Evolutionary conservation across 2,113 vertebrate species (phyloP), one percentile per base, ranked within the genome.

Genomic region (Sclerurus mexicanus): DNA sequence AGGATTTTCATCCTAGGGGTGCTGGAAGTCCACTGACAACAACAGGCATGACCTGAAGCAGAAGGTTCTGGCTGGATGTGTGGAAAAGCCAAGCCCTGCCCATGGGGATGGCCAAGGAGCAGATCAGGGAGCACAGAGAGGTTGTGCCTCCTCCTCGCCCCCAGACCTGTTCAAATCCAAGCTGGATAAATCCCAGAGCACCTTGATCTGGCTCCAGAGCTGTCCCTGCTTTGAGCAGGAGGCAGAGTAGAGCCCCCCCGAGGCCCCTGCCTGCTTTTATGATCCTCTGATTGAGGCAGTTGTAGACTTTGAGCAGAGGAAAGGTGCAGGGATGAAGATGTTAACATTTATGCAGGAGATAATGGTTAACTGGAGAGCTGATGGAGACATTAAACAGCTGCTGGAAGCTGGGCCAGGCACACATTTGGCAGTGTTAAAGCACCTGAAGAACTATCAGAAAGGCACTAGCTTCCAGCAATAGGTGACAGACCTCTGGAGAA

Each of bases 11-110:
- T 35, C 63, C 77, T 62, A 0, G 0, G 55, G 64, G 5, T n/a
- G 28, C 53, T 72, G 78, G 0, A 25, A 85, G 49, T 10, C 16
- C 31, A 20, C 47, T 0, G 19, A 13, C 1, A 14, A 9, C 18
- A 63, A 9, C 42, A 47, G 50, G 22, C 4, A 4, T 5, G 56
- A 39, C 2, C 24, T 19, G 9, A 6, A 9, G 50, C 37, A 75
- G 23, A 10, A 25, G 37, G 27, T 71, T 67, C 10, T 84, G 37
- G 6, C 35, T 72, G 62, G 35, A 1, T 9, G 20, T 11, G 74
- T 37, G 33, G 3, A 37, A 23, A 56, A 71, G 2, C 20, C 44
- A 44, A 44, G 44, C 67, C 33, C 40, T 55, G 3, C 18, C 30
- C 13, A 5, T 5, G n/a, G 55, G 47, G 14, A 31, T 46, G 11